Evolutionary conservation across 2,888 invertebrate genomes (phyloP).

Genomic region (Drosophila formosana): DNA sequence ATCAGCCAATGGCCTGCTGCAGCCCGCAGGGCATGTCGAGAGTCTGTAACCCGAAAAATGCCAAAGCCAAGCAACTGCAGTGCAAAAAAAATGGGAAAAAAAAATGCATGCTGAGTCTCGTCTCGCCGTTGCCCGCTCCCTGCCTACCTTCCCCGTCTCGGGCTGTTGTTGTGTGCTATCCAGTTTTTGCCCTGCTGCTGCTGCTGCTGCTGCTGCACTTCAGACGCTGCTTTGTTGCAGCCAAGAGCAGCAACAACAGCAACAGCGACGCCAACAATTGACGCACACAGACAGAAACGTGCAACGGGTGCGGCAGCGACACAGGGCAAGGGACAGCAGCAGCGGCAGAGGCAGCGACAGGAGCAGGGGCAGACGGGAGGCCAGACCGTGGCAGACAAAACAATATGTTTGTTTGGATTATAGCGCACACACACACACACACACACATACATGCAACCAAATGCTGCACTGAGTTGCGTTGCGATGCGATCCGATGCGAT

Average conservation of each 20-base stretch:
- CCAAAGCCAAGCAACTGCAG: conserved; percentile 54
- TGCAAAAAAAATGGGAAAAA: neutral
- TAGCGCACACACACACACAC: conserved; percentile 48
- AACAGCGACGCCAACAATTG: conserved; percentile 67
- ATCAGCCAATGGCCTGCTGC: conserved; percentile 16
- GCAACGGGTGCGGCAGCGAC: conserved; percentile 30
- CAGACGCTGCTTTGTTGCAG: conserved; percentile 75
- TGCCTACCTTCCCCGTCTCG: neutral
- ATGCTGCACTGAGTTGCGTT: conserved; percentile 21
- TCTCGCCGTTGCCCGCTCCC: conserved; percentile 14
- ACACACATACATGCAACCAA: neutral
- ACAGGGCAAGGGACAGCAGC: neutral
- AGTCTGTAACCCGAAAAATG: conserved; percentile 27
- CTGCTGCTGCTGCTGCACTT: conserved; percentile 73
- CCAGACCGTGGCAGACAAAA: conserved; percentile 78
- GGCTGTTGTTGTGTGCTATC: conserved; percentile 18
- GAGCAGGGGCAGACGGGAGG: conserved; percentile 9
- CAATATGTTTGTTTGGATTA: conserved; percentile 81
- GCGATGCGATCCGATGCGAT: conserved; percentile 39
- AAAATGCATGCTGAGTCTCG: conserved; percentile 70
- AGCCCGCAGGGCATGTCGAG: conserved; percentile 31
- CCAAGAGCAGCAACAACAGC: conserved; percentile 43
- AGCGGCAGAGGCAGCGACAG: too few relatives aligned
- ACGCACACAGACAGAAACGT: conserved; percentile 67
- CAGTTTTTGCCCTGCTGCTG: conserved; percentile 62